A percentile compares a stretch with the other conserved stretches of the same genome.
phyloP scores from a whole-genome alignment of 2,113 vertebrate genomes.

The Myanophis thanlyinensis region DNA sequence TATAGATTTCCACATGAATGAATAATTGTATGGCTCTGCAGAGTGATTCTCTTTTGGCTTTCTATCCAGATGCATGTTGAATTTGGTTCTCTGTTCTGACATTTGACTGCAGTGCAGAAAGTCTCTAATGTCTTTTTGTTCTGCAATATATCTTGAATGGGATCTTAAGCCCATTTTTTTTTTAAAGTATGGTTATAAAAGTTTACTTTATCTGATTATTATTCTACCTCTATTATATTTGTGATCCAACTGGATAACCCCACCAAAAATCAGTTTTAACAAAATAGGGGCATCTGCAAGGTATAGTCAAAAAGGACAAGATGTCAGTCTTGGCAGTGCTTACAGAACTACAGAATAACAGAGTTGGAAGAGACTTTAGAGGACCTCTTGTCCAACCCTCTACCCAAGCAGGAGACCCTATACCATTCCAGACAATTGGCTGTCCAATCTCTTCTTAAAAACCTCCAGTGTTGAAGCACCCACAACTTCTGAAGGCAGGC shows the following conservation, averaged over 20 bases:
- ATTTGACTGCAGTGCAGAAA: neutral
- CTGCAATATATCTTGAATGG: neutral
- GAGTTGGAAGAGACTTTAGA: neutral
- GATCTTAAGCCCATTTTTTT: neutral
- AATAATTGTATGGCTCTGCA: neutral
- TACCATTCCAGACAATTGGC: neutral
- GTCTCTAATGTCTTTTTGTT: neutral
- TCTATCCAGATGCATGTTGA: neutral
- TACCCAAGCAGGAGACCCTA: neutral
- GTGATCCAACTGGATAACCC: neutral
- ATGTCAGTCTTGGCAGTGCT: neutral
- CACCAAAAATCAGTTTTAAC: neutral
- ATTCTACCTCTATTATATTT: slow-evolving; percentile 32
- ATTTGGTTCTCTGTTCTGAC: neutral
- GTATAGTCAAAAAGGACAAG: neutral
- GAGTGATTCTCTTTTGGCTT: neutral
- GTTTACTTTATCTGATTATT: slow-evolving; percentile 34
- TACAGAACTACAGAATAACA: neutral
- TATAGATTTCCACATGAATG: neutral
- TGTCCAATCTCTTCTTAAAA: neutral
- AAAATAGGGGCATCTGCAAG: neutral
- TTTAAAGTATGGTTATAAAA: slow-evolving; percentile 35
- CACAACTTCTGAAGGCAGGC: neutral
- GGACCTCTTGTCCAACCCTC: neutral
- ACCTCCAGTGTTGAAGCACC: neutral